phyloP scores from a whole-genome alignment of 2,797 vertebrate genomes.

The Lutjanus argentimaculatus region DNA sequence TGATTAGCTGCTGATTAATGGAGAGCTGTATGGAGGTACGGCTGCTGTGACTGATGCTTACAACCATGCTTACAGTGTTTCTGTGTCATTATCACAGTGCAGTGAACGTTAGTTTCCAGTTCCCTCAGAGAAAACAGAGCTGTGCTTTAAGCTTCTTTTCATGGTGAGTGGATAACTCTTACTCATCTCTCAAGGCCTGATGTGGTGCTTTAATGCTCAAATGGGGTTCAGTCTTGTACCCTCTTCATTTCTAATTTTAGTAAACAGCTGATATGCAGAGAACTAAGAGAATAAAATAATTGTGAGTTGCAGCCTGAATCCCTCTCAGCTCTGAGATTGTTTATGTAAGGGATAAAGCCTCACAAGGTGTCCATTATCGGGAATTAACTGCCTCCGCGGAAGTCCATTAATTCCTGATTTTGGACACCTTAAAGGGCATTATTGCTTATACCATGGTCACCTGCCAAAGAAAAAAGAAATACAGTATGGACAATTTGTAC shows the following conservation, averaged over 20 bases:
- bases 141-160: neutral
- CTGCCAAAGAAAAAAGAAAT: too few relatives aligned
- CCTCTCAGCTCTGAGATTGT: neutral
- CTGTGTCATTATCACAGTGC: neutral
- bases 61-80: neutral
- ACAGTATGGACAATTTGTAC: too few relatives aligned
- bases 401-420: too few relatives aligned
- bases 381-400: too few relatives aligned
- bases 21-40: neutral
- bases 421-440: too few relatives aligned
- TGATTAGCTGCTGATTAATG: constrained; percentile 57
- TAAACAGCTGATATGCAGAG: neutral
- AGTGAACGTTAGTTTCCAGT: neutral
- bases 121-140: neutral
- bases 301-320: neutral
- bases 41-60: constrained; percentile 1
- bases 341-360: too few relatives aligned
- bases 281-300: neutral
- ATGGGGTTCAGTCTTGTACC: too few relatives aligned
- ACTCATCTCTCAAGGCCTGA: neutral
- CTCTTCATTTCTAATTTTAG: neutral
- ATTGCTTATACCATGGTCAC: too few relatives aligned
- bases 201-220: neutral
- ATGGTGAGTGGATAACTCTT: neutral
- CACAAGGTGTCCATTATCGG: too few relatives aligned